Evolutionary conservation across 2,888 invertebrate species (phyloP).

Genomic region (Petrolisthes cinctipes): DNA sequence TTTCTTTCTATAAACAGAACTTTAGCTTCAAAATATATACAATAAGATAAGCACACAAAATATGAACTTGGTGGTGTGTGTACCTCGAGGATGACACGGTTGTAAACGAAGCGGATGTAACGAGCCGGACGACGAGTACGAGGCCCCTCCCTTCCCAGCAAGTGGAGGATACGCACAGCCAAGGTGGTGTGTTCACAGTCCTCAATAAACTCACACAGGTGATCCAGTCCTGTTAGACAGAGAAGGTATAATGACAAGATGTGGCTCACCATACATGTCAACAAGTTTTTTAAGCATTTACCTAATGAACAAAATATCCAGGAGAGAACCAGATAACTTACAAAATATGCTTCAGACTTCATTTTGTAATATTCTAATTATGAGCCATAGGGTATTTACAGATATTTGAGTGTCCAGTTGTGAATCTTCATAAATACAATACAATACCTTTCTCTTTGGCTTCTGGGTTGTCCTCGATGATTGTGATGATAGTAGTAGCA

Average conservation of each 20-base stretch:
- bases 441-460: constrained; percentile 89
- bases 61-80: not conserved
- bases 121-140: constrained; percentile 91
- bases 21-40: not conserved
- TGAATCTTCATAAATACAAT: no score
- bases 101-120: constrained; percentile 78
- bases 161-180: constrained; percentile 94
- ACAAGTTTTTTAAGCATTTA: no score
- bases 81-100: constrained; percentile 87
- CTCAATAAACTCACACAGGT: constrained; percentile 99
- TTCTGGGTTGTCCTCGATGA: constrained; percentile 97
- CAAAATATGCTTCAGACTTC: not conserved
- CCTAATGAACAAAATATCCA: no score
- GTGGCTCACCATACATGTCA: no score
- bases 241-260: no score
- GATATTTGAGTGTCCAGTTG: no score
- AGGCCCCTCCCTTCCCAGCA: constrained; percentile 97
- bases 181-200: constrained; percentile 98
- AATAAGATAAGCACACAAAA: not conserved
- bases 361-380: not conserved
- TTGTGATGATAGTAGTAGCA: constrained; percentile 96
- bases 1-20: not conserved
- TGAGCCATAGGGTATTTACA: no score
- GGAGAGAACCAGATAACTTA: no score
- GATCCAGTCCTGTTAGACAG: constrained; percentile 78